Percentiles rank a stretch among this genome's conserved stretches.
These are phyloP conservation scores for Melanotus villosus DNA, from an alignment of 2,888 invertebrate genomes.

Conservation along the genomic window DNA sequence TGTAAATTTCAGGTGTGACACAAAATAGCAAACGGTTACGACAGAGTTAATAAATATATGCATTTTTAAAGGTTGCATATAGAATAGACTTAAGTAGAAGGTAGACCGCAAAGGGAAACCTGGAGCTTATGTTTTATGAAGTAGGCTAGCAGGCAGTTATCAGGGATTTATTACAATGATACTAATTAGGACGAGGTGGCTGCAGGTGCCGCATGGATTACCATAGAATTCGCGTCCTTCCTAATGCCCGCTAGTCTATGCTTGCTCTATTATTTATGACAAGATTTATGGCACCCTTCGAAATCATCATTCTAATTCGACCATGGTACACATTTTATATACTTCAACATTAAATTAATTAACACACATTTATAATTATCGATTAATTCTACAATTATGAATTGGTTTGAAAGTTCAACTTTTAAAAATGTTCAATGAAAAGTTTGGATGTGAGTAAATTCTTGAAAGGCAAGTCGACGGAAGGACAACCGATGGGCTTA, in stretches of 20 bases:
- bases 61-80: conserved; percentile 15
- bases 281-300: conserved; percentile 35
- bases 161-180: conserved; percentile 66
- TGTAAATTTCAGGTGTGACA: too few relatives aligned
- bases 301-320: conserved; percentile 33
- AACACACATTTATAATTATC: too few relatives aligned
- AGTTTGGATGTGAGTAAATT: too few relatives aligned
- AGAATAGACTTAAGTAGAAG: conserved; percentile 32
- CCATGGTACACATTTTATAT: too few relatives aligned
- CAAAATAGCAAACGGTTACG: too few relatives aligned
- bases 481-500: too few relatives aligned
- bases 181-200: conserved; percentile 65
- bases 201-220: conserved; percentile 64
- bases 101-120: conserved; percentile 57
- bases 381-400: too few relatives aligned
- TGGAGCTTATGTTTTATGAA: conserved; percentile 64
- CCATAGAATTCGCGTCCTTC: conserved; percentile 61
- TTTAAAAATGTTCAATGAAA: too few relatives aligned
- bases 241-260: conserved; percentile 49
- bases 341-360: too few relatives aligned
- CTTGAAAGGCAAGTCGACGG: too few relatives aligned
- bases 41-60: conserved; percentile 8
- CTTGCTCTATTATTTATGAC: conserved; percentile 39
- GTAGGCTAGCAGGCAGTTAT: conserved; percentile 65
- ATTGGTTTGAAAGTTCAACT: too few relatives aligned